phyloP scores from a whole-genome alignment of 2,113 vertebrate species.

The Baryphthengus martii region DNA sequence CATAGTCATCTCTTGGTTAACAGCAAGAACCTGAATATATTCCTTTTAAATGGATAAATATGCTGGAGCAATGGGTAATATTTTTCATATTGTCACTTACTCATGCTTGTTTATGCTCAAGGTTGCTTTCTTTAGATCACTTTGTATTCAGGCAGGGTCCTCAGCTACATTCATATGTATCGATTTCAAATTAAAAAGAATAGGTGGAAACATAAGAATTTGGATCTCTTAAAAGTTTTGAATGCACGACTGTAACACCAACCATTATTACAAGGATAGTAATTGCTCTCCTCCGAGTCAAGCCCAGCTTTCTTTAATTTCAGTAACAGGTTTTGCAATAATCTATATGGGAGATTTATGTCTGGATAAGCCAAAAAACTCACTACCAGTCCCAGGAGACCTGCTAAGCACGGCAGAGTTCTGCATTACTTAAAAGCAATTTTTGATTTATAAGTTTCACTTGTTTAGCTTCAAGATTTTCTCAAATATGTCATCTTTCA shows the following conservation, averaged over 20 bases:
- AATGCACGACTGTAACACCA: not conserved
- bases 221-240: not conserved
- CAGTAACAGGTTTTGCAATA: not conserved
- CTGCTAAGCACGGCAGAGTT: not conserved
- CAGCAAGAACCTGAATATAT: not conserved
- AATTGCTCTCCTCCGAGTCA: not conserved
- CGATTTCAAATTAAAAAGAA: slow-evolving; percentile 31
- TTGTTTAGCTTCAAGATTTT: not conserved
- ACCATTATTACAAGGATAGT: not conserved
- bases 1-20: slow-evolving; percentile 4
- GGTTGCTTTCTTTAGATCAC: slow-evolving; percentile 11
- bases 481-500: not conserved
- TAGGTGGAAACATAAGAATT: slow-evolving; percentile 1
- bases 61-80: not conserved
- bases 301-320: not conserved
- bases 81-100: not conserved
- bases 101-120: slow-evolving; percentile 20
- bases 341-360: not conserved
- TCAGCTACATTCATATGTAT: not conserved
- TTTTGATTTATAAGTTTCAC: not conserved
- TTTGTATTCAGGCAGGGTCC: slow-evolving; percentile 24
- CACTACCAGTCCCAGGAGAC: not conserved
- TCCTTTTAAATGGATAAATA: slow-evolving; percentile 9
- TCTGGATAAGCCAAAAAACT: not conserved
- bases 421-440: not conserved